Evolutionary conservation across 64 coral and sea anemone species (phyloP).

Genomic region (Anthopleura sola): DNA sequence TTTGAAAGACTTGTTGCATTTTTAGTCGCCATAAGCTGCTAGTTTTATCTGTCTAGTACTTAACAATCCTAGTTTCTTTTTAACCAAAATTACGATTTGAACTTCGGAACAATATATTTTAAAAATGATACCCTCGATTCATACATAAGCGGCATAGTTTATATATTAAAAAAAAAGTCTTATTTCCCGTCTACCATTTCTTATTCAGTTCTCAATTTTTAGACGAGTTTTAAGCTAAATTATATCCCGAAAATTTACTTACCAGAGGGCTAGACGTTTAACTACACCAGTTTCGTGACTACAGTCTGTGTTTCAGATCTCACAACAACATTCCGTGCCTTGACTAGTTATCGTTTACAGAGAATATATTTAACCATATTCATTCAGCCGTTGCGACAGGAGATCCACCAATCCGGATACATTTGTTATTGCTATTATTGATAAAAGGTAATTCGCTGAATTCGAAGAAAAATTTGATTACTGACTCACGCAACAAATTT

Average conservation of each 20-base stretch:
- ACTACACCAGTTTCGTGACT: background rate
- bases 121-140: background rate
- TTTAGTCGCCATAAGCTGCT: background rate
- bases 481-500: background rate
- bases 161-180: background rate
- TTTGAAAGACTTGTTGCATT: background rate
- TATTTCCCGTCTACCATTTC: background rate
- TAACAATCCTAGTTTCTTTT: background rate
- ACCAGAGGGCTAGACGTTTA: background rate
- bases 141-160: background rate
- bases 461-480: background rate
- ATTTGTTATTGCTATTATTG: background rate
- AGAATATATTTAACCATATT: background rate
- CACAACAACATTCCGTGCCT: background rate
- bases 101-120: background rate
- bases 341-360: background rate
- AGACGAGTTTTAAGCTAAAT: background rate
- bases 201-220: background rate
- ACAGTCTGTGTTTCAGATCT: background rate
- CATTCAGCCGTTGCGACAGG: constrained; percentile 13
- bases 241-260: background rate
- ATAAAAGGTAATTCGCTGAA: background rate
- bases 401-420: background rate
- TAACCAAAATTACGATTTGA: background rate
- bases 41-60: background rate